Percentiles rank a stretch among this genome's conserved stretches.
These are phyloP conservation scores for Buathra laborator DNA, from an alignment of 2,888 invertebrate species.

Conservation along the genomic window DNA sequence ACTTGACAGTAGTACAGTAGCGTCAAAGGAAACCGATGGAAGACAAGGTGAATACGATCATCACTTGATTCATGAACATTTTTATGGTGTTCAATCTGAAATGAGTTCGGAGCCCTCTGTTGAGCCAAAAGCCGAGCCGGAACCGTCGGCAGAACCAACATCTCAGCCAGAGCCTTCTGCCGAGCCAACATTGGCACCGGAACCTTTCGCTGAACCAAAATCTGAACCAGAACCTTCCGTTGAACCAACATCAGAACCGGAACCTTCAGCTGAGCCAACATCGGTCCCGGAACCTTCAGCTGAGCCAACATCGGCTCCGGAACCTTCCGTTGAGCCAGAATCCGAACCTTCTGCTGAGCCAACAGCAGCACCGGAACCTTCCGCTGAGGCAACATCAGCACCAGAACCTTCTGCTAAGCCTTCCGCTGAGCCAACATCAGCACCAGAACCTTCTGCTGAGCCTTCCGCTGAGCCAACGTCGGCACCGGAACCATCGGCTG, in stretches of 20 bases:
- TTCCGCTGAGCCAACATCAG: constrained; percentile 72
- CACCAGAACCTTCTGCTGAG: constrained; percentile 72
- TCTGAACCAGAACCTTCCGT: constrained; percentile 70
- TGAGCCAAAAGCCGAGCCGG: constrained; percentile 69
- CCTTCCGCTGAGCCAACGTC: constrained; percentile 73
- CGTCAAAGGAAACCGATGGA: not conserved
- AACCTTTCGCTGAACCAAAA: constrained; percentile 65
- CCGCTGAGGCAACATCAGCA: constrained; percentile 67
- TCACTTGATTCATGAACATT: not conserved
- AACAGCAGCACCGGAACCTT: constrained; percentile 72
- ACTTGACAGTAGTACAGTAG: not conserved
- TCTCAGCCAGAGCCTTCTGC: constrained; percentile 58
- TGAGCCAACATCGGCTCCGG: constrained; percentile 73
- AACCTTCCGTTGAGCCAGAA: constrained; percentile 65
- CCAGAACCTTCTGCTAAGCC: constrained; percentile 70
- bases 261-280: constrained; percentile 74
- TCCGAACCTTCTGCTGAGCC: constrained; percentile 59
- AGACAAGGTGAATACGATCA: not conserved
- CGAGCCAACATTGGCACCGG: constrained; percentile 73
- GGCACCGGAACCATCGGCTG: constrained; percentile 74
- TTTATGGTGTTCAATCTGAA: constrained; percentile 74
- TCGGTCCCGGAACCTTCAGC: constrained; percentile 73
- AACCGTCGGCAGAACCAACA: constrained; percentile 74
- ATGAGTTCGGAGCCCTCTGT: constrained; percentile 74
- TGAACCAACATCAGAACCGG: constrained; percentile 70